Conservation (phyloP, 1,140 invertebrate species). For the Mercenaria mercenaria region DNA sequence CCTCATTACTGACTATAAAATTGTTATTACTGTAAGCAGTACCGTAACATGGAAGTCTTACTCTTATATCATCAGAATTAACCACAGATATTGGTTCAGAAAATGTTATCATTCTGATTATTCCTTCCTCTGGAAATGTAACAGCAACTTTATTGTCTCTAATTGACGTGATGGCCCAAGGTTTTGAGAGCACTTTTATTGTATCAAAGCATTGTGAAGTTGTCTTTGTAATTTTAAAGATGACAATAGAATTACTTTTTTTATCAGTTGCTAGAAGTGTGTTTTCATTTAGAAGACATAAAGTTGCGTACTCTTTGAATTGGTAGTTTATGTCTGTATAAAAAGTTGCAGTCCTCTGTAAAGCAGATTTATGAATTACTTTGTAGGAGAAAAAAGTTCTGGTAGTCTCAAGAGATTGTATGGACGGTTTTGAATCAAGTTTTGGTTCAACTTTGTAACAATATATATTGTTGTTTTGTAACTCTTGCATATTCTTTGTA, state of each 20-base stretch:
- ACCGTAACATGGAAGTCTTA: not conserved
- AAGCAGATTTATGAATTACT: not conserved
- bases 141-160: not conserved
- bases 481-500: constrained; percentile 11
- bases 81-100: not conserved
- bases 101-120: not conserved
- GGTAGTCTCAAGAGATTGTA: not conserved
- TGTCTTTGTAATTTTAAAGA: not conserved
- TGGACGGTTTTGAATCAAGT: not conserved
- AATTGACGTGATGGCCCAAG: not conserved
- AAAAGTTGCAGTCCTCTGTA: not conserved
- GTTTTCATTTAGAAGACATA: too few species aligned
- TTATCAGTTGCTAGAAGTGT: not conserved
- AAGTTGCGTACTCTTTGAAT: not conserved
- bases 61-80: not conserved
- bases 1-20: not conserved
- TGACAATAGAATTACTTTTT: not conserved
- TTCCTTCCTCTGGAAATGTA: not conserved
- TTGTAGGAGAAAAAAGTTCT: not conserved
- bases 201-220: not conserved
- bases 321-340: not conserved
- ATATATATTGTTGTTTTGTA: too few species aligned
- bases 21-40: too few species aligned
- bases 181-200: not conserved
- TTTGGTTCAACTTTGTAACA: not conserved